These are phyloP conservation scores for Volucella bombylans DNA, from an alignment of 2,888 invertebrate species.

Conservation along the genomic window DNA sequence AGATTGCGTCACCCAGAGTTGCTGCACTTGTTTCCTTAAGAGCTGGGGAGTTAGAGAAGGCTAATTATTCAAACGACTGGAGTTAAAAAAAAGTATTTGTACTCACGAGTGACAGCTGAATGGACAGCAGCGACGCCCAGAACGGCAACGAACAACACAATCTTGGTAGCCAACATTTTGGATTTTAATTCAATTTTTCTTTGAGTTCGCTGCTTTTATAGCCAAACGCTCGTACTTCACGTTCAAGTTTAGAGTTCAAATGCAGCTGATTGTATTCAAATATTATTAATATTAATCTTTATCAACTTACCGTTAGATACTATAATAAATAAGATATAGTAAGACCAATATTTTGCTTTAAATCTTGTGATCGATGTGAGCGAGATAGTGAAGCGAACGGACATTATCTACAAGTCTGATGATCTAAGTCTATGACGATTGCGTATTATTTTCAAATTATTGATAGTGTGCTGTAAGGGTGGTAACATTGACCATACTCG, in stretches of 20 bases:
- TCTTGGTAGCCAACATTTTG: constrained; percentile 23
- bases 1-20: constrained; percentile 46
- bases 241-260: neutral
- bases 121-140: constrained; percentile 10
- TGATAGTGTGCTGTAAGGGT: no score
- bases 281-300: neutral
- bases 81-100: no score
- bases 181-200: neutral
- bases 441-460: no score
- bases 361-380: constrained; percentile 18
- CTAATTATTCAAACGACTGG: neutral
- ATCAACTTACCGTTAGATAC: neutral
- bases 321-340: neutral
- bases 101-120: constrained; percentile 5
- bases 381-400: neutral
- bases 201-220: constrained; percentile 16
- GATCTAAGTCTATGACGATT: no score
- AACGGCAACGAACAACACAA: constrained; percentile 15
- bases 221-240: neutral
- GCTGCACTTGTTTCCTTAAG: neutral
- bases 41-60: neutral
- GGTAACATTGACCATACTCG: no score
- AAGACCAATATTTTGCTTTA: neutral
- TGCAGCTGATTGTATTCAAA: neutral
- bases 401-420: no score